Evolutionary conservation across 2,888 invertebrate species (phyloP).

Genomic region (Eurois occulta): DNA sequence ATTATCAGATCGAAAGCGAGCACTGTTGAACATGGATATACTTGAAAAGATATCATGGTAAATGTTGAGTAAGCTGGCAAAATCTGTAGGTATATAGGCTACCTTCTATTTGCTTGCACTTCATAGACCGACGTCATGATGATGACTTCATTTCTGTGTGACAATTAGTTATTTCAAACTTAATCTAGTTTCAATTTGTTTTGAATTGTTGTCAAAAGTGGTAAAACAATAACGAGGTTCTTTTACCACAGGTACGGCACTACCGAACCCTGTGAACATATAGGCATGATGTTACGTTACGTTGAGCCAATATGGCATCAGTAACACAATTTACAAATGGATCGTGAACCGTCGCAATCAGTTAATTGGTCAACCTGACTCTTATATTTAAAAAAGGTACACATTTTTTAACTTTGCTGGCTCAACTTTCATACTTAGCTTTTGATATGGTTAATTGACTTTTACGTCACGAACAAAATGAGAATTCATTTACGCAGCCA

Average conservation of each 20-base stretch:
- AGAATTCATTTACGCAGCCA: neutral
- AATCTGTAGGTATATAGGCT: neutral
- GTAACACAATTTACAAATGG: neutral
- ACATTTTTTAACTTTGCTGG: no score
- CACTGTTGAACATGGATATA: neutral
- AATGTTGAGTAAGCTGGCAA: neutral
- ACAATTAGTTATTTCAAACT: neutral
- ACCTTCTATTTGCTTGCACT: neutral
- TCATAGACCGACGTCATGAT: neutral
- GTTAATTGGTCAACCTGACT: neutral
- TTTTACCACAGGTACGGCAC: neutral
- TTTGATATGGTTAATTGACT: neutral
- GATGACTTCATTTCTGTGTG: neutral
- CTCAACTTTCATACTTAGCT: neutral
- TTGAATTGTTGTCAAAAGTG: neutral
- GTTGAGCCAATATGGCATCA: neutral
- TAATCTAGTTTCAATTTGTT: neutral
- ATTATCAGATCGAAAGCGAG: neutral
- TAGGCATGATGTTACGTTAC: neutral
- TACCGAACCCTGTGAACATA: neutral
- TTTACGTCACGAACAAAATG: neutral
- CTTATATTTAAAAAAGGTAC: no score
- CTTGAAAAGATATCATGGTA: neutral
- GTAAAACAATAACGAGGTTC: neutral
- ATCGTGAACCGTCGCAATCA: neutral